A percentile compares a stretch with the other conserved stretches of the same genome.
These are phyloP conservation scores for Sebastes schlegelii DNA, from an alignment of 2,113 vertebrate genomes.

Conservation along the genomic window DNA sequence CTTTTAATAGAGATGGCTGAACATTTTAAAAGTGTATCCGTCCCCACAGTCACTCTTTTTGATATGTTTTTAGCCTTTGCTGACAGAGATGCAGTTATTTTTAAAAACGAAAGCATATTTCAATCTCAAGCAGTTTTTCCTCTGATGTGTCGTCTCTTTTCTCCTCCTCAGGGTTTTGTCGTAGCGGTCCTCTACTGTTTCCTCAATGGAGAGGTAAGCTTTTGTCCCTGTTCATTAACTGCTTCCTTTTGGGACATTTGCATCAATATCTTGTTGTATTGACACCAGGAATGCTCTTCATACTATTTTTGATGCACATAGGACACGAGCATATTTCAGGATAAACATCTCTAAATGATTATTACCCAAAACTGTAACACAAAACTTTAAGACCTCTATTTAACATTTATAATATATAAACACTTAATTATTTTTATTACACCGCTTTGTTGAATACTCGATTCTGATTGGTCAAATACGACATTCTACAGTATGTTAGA, in stretches of 20 bases:
- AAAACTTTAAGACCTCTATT: background rate
- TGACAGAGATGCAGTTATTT: background rate
- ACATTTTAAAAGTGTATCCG: background rate
- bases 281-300: background rate
- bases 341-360: background rate
- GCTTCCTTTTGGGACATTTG: background rate
- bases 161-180: constrained; percentile 91
- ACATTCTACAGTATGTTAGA: no score
- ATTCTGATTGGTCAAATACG: no score
- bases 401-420: background rate
- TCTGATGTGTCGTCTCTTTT: constrained; percentile 4
- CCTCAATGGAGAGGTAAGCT: constrained; percentile 96
- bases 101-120: background rate
- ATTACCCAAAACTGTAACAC: background rate
- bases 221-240: background rate
- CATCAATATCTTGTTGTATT: no score
- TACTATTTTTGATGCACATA: background rate
- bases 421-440: no score
- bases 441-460: no score
- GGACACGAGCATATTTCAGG: background rate
- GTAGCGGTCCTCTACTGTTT: constrained; percentile 99
- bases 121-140: background rate
- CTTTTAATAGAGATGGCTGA: background rate
- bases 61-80: background rate
- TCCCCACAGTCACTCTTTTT: background rate